These are phyloP conservation scores for Gisinianus flammeolus DNA, from an alignment of 2,888 invertebrate genomes.

Conservation along the genomic window DNA sequence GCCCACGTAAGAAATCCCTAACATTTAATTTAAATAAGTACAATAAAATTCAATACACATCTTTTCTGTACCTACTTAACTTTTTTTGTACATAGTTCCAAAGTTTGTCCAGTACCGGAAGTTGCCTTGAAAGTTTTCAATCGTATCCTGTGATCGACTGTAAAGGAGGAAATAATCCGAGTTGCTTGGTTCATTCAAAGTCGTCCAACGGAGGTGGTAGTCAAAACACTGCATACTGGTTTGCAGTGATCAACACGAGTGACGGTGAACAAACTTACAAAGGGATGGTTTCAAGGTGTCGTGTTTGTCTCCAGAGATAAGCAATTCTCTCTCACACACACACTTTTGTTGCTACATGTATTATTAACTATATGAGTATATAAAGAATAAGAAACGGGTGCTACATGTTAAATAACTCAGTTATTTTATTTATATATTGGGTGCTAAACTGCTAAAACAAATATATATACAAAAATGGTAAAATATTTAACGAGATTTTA, in stretches of 20 bases:
- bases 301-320: slow-evolving; percentile 1
- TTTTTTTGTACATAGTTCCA: background rate
- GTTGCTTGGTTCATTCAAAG: background rate
- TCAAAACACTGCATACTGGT: background rate
- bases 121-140: background rate
- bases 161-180: background rate
- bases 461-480: too few species aligned
- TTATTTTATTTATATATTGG: too few species aligned
- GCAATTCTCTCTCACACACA: background rate
- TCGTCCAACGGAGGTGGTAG: background rate
- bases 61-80: background rate
- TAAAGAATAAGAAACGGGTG: background rate
- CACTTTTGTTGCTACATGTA: background rate
- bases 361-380: background rate
- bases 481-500: too few species aligned
- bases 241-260: background rate
- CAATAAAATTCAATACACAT: background rate
- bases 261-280: background rate
- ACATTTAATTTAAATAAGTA: too few species aligned
- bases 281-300: background rate
- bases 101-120: slow-evolving; percentile 1
- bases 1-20: background rate
- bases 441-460: too few species aligned
- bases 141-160: background rate
- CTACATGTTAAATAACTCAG: too few species aligned